These are phyloP conservation scores for Aphidius colemani DNA, from an alignment of 2,888 invertebrate genomes.

Conservation along the genomic window DNA sequence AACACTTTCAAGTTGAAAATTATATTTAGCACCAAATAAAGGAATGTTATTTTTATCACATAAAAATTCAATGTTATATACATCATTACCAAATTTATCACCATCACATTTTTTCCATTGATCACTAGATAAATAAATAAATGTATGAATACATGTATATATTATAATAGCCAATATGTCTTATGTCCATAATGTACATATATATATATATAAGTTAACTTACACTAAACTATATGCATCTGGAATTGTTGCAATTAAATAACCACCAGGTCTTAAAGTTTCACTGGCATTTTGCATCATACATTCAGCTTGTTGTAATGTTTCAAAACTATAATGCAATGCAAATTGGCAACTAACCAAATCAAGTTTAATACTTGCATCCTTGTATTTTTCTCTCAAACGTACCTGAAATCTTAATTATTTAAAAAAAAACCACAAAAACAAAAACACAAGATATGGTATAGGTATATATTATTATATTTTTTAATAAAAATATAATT, in stretches of 20 bases:
- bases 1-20: conserved; percentile 93
- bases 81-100: conserved; percentile 76
- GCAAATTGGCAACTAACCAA: conserved; percentile 97
- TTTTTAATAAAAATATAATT: not conserved
- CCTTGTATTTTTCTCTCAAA: conserved; percentile 76
- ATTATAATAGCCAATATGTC: no score
- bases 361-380: conserved; percentile 81
- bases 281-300: conserved; percentile 94
- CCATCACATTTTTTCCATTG: conserved; percentile 66
- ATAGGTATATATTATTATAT: not conserved
- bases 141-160: not conserved
- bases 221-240: conserved; percentile 90
- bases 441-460: not conserved
- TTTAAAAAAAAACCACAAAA: conserved; percentile 8
- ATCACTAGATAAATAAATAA: conserved; percentile 48
- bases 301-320: conserved; percentile 82
- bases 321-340: conserved; percentile 96
- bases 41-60: conserved; percentile 73
- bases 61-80: conserved; percentile 75
- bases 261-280: conserved; percentile 86
- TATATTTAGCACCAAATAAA: conserved; percentile 93
- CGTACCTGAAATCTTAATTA: conserved; percentile 58
- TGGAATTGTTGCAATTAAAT: conserved; percentile 95
- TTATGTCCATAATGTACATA: no score
- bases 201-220: conserved; percentile 41